A percentile compares a stretch with the other conserved stretches of the same genome.
Conservation (phyloP, 2,113 vertebrate species). For the Equus quagga region DNA sequence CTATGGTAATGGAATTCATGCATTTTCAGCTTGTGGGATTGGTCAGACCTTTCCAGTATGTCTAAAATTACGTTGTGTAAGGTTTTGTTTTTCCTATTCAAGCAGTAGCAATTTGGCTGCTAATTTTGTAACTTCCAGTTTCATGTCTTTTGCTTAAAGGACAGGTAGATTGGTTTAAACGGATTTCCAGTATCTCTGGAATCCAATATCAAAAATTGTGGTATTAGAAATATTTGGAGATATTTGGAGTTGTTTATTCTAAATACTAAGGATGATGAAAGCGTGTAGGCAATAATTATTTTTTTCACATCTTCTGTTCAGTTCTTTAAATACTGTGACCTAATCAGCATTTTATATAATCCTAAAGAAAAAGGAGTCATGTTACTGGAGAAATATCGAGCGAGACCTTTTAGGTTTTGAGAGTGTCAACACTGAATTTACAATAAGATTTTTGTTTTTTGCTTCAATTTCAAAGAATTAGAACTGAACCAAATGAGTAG, state of each 20-base stretch:
- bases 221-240: background rate
- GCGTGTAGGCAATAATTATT: fast-evolving
- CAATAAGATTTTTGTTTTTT: background rate
- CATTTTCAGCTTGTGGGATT: background rate
- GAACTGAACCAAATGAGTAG: background rate
- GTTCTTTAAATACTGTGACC: background rate
- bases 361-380: background rate
- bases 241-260: background rate
- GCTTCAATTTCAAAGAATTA: background rate
- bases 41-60: background rate
- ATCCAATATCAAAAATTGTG: background rate
- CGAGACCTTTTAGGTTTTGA: background rate
- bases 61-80: background rate
- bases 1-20: background rate
- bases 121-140: background rate
- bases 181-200: background rate
- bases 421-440: background rate
- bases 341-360: background rate
- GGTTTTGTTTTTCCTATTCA: background rate
- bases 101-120: background rate
- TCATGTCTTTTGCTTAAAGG: background rate
- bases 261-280: background rate
- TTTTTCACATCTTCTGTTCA: background rate
- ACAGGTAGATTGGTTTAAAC: background rate
- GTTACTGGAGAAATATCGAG: background rate